These are phyloP conservation scores for Drosophila fuyamai DNA, from an alignment of 1,140 invertebrate genomes.

Conservation along the genomic window DNA sequence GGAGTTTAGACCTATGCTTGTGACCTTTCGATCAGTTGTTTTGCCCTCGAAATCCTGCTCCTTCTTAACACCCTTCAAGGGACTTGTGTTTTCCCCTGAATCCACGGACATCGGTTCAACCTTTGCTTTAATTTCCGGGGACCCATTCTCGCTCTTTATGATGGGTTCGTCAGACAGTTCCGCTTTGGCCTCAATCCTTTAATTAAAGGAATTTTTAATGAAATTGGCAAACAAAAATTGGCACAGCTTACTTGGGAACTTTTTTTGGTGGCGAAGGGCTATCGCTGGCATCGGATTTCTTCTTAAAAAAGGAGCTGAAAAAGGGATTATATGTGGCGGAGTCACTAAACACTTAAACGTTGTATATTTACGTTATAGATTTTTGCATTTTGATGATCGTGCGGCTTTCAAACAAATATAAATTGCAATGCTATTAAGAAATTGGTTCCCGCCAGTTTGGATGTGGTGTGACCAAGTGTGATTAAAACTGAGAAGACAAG, in stretches of 20 bases:
- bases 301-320: constrained; percentile 67
- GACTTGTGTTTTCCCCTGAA: not conserved
- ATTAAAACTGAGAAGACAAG: not conserved
- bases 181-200: constrained; percentile 19
- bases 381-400: constrained; percentile 52
- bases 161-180: constrained; percentile 7
- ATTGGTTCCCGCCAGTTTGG: constrained; percentile 55
- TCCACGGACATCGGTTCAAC: constrained; percentile 19
- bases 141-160: constrained; percentile 26
- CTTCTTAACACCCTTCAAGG: constrained; percentile 2
- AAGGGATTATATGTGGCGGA: not conserved
- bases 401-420: constrained; percentile 11
- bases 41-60: constrained; percentile 1
- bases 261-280: constrained; percentile 18
- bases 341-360: not conserved
- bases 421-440: constrained; percentile 1
- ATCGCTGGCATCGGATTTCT: constrained; percentile 39
- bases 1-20: constrained; percentile 47
- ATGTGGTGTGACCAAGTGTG: constrained; percentile 1
- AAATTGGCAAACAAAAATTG: not conserved
- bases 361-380: constrained; percentile 66
- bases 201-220: not conserved
- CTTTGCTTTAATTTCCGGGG: constrained; percentile 14
- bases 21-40: constrained; percentile 16
- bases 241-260: constrained; percentile 37